Percentiles rank a stretch among this genome's conserved stretches.
Evolutionary conservation across 2,797 vertebrate genomes (phyloP).

Genomic region (Cetoscarus ocellatus): DNA sequence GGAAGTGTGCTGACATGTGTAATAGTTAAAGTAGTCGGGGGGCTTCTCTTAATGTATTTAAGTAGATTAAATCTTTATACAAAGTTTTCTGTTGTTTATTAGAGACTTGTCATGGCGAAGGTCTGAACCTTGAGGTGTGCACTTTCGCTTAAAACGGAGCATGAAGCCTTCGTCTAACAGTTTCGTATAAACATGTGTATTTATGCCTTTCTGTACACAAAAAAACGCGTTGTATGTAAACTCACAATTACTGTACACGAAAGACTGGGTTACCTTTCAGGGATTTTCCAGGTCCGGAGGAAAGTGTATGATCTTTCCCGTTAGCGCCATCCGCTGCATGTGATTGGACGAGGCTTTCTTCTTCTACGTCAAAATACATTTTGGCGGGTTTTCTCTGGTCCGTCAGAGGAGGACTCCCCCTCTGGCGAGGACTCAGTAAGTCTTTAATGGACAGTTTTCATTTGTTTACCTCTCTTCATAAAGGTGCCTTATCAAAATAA

Average conservation of each 20-base stretch:
- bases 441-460: background rate
- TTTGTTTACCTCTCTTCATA: background rate
- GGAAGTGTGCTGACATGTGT: no score
- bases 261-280: constrained; percentile 24
- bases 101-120: no score
- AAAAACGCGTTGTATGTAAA: no score
- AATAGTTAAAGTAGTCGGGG: no score
- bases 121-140: no score
- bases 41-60: no score
- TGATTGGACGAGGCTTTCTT: constrained; percentile 61
- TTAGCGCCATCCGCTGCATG: background rate
- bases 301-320: constrained; percentile 8
- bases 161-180: background rate
- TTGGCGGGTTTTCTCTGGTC: constrained; percentile 37
- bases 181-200: no score
- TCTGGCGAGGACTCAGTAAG: background rate
- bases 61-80: no score
- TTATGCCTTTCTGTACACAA: no score
- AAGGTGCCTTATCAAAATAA: no score
- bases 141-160: background rate
- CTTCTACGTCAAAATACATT: constrained; percentile 46
- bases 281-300: background rate
- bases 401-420: background rate
- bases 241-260: background rate
- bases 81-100: no score